Evolutionary conservation across 2,888 invertebrate genomes (phyloP).

Genomic region (Carcina quercana): DNA sequence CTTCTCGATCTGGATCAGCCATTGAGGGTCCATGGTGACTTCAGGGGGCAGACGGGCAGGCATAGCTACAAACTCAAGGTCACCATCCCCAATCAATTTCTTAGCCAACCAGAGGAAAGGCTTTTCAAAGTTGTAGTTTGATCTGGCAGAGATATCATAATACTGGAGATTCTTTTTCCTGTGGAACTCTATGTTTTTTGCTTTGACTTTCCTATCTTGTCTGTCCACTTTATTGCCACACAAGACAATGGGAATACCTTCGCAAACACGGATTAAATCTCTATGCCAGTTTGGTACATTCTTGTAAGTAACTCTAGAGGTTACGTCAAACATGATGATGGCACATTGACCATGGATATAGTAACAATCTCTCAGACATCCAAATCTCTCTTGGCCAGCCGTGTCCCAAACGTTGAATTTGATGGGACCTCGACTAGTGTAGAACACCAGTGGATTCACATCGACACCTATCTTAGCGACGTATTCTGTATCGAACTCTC

Average conservation of each 20-base stretch:
- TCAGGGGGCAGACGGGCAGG: slow-evolving; percentile 99
- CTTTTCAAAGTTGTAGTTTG: slow-evolving; percentile 99
- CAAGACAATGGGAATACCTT: slow-evolving; percentile 99
- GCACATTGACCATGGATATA: slow-evolving; percentile 99
- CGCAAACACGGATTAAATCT: slow-evolving; percentile 98
- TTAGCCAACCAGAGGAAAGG: slow-evolving; percentile 99
- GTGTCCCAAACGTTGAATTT: slow-evolving; percentile 99
- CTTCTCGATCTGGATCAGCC: slow-evolving; percentile 97
- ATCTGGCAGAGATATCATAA: slow-evolving; percentile 99
- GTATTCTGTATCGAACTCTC: slow-evolving; percentile 99
- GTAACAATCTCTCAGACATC: slow-evolving; percentile 98
- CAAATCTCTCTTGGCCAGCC: slow-evolving; percentile 99
- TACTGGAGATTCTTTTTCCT: slow-evolving; percentile 99
- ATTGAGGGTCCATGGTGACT: slow-evolving; percentile 98
- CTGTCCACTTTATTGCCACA: slow-evolving; percentile 99
- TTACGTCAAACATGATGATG: slow-evolving; percentile 99
- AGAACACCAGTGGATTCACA: slow-evolving; percentile 98
- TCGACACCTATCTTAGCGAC: slow-evolving; percentile 99
- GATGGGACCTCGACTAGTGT: slow-evolving; percentile 97
- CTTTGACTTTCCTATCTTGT: slow-evolving; percentile 99
- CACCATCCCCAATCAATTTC: slow-evolving; percentile 98
- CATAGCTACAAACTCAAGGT: slow-evolving; percentile 99
- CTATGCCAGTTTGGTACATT: slow-evolving; percentile 99
- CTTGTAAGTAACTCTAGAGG: slow-evolving; percentile 99
- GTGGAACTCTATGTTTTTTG: slow-evolving; percentile 99